Conservation (phyloP, 2,888 invertebrate genomes). For the Pelosia muscerda region DNA sequence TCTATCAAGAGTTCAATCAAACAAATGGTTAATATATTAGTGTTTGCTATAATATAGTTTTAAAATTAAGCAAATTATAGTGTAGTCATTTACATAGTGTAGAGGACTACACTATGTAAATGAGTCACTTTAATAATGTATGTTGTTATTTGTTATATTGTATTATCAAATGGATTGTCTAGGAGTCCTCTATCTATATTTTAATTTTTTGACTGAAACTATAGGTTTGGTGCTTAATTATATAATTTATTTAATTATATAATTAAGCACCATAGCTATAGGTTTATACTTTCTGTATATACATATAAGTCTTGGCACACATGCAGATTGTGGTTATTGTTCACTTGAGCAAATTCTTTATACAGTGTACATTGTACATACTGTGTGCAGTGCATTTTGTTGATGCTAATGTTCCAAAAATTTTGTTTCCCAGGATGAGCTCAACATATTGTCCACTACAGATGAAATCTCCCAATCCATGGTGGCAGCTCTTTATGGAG, state of each 20-base stretch:
- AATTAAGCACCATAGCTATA: no score
- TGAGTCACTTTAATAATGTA: background rate
- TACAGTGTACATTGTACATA: background rate
- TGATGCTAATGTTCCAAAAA: background rate
- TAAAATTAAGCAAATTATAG: no score
- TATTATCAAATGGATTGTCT: background rate
- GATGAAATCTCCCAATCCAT: slow-evolving; percentile 92
- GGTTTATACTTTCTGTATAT: no score
- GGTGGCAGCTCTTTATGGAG: slow-evolving; percentile 94
- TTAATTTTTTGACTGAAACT: background rate
- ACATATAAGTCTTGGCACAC: background rate
- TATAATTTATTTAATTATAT: no score
- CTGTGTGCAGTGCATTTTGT: background rate
- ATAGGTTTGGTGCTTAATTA: background rate
- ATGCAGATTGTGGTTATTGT: background rate
- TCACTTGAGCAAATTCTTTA: background rate
- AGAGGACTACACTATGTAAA: background rate
- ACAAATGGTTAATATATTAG: no score
- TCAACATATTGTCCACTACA: slow-evolving; percentile 71
- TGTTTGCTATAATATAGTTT: background rate
- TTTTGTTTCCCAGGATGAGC: slow-evolving; percentile 76
- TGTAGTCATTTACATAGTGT: no score
- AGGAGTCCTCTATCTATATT: background rate
- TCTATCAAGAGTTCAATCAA: no score
- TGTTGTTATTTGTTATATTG: background rate